Conservation (phyloP, 2,797 vertebrate species). For the Crocidura indochinensis region DNA sequence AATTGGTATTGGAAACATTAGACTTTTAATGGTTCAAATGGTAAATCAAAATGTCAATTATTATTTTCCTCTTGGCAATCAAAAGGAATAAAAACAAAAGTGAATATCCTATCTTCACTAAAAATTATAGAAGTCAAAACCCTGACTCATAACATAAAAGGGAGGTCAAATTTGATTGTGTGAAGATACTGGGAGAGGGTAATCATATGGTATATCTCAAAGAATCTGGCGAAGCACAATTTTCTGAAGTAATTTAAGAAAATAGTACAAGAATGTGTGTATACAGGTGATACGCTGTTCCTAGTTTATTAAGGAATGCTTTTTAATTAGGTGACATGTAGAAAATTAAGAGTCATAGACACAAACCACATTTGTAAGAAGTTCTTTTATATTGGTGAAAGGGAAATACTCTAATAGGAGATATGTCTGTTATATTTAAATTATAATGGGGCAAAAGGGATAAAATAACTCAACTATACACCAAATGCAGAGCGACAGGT, state of each 20-base stretch:
- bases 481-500: neutral
- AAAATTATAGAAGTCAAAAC: neutral
- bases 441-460: neutral
- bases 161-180: neutral
- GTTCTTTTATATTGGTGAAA: neutral
- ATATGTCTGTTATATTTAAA: neutral
- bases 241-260: neutral
- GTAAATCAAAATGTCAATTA: neutral
- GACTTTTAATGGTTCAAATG: neutral
- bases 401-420: neutral
- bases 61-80: neutral
- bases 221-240: neutral
- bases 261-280: neutral
- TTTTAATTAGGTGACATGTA: neutral
- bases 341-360: neutral
- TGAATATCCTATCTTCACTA: neutral
- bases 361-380: neutral
- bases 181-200: neutral
- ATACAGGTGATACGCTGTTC: neutral
- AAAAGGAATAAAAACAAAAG: slow-evolving; percentile 17
- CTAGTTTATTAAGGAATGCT: neutral
- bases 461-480: neutral
- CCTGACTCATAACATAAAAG: neutral
- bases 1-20: neutral
- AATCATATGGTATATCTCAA: slow-evolving; percentile 1